Evolutionary conservation across 2,797 vertebrate species (phyloP).

Genomic region (Aselliscus stoliczkanus): DNA sequence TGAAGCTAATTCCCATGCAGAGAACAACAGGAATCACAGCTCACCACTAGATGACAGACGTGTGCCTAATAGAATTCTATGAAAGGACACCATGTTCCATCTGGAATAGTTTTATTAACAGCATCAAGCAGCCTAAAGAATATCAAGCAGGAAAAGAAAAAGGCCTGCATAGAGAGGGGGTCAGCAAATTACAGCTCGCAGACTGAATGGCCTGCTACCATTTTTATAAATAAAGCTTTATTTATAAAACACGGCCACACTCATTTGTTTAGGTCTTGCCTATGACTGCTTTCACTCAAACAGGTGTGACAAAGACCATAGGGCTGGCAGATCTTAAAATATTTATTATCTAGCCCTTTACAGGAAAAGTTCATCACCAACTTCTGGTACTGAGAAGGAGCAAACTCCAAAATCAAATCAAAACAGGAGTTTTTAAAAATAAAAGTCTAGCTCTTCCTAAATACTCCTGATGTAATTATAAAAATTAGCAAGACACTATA

Average conservation of each 20-base stretch:
- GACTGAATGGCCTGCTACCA: neutral
- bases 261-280: neutral
- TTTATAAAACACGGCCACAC: neutral
- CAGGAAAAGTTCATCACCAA: neutral
- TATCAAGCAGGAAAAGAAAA: neutral
- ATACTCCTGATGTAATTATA: neutral
- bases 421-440: neutral
- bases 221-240: neutral
- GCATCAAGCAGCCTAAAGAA: neutral
- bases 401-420: neutral
- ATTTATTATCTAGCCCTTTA: neutral
- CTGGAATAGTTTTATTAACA: neutral
- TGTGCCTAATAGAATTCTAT: neutral
- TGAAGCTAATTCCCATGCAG: neutral
- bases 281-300: neutral
- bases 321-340: neutral
- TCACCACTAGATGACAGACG: neutral
- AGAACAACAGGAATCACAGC: neutral
- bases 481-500: neutral
- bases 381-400: neutral
- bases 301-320: neutral
- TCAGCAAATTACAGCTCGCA: neutral
- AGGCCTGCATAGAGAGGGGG: neutral
- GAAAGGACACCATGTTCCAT: neutral
- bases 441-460: conserved; percentile 1